Percentiles rank a stretch among this genome's conserved stretches.
Evolutionary conservation across 2,888 invertebrate genomes (phyloP).

Genomic region (Drosophila mulleri): DNA sequence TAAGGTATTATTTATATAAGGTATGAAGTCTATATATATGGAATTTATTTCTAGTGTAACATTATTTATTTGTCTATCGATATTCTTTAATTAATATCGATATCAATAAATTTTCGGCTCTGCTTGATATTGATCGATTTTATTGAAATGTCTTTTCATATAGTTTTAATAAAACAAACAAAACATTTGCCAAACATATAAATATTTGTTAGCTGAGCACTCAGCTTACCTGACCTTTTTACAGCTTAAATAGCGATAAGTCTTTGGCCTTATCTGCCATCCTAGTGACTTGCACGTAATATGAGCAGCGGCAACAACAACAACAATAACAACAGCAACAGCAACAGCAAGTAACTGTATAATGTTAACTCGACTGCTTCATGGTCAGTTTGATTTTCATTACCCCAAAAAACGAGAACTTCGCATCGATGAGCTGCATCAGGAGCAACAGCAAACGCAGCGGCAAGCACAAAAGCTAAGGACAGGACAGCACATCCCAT

Average conservation of each 20-base stretch:
- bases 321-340: constrained; percentile 10
- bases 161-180: too few species aligned
- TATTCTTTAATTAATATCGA: not conserved
- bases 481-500: not conserved
- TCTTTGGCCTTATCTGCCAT: not conserved
- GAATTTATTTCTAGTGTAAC: not conserved
- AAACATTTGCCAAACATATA: not conserved
- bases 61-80: not conserved
- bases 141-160: too few species aligned
- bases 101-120: not conserved
- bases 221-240: not conserved
- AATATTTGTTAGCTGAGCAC: not conserved
- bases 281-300: constrained; percentile 3
- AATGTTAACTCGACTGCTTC: constrained; percentile 23
- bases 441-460: constrained; percentile 33
- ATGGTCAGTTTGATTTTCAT: constrained; percentile 59
- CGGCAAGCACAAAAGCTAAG: constrained; percentile 22
- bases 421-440: constrained; percentile 37
- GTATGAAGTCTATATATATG: too few species aligned
- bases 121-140: too few species aligned
- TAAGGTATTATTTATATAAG: too few species aligned
- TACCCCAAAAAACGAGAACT: constrained; percentile 30
- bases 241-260: not conserved
- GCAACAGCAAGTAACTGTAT: constrained; percentile 1
- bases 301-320: not conserved